These are phyloP conservation scores for Dryobates pubescens DNA, from an alignment of 2,797 vertebrate species.

Conservation along the genomic window DNA sequence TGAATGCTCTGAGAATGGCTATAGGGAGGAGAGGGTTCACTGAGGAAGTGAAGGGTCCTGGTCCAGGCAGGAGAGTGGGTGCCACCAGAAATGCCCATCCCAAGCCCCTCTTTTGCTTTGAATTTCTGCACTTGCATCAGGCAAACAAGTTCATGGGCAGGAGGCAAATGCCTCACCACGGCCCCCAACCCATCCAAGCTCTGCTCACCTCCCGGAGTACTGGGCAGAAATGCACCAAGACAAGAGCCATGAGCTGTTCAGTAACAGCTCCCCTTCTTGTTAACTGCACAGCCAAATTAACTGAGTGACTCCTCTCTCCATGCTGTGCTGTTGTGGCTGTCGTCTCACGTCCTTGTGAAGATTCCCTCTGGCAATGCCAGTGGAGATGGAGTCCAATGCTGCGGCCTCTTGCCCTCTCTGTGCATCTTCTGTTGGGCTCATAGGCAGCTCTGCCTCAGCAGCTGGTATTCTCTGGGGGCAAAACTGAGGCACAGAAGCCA, in stretches of 20 bases:
- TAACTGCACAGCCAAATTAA: not conserved
- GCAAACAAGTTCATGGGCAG: not conserved
- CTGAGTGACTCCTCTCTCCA: not conserved
- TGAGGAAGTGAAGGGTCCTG: not conserved
- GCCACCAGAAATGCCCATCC: fast-evolving
- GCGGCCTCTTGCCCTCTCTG: not conserved
- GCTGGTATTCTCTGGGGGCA: not conserved
- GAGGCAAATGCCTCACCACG: fast-evolving
- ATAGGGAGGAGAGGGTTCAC: not conserved
- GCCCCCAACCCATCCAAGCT: not conserved
- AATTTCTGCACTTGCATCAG: not conserved
- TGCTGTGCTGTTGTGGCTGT: not conserved
- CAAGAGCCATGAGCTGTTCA: not conserved
- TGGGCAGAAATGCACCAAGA: fast-evolving
- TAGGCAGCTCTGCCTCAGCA: not conserved
- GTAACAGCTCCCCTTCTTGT: not conserved
- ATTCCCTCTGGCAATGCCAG: not conserved
- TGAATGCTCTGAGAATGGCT: not conserved
- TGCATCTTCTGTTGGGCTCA: not conserved
- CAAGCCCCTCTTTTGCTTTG: not conserved
- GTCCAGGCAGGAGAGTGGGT: fast-evolving
- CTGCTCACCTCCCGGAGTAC: not conserved
- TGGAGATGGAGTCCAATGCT: not conserved
- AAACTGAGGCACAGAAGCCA: not conserved
- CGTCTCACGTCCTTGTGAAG: not conserved